phyloP scores from a whole-genome alignment of 2,888 invertebrate species.

The Eudasyphora cyanicolor region DNA sequence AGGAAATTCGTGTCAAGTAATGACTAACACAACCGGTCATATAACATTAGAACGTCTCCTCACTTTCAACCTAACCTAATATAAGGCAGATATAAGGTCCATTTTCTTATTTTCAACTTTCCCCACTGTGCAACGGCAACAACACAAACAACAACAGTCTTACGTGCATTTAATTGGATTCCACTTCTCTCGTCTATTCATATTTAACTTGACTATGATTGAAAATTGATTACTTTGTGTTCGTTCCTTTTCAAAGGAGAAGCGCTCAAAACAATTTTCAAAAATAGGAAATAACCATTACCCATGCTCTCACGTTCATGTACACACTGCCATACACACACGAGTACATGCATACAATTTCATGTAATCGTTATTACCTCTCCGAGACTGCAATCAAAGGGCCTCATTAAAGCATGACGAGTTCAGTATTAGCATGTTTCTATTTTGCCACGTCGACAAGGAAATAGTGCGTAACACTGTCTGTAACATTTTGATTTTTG shows the following conservation, averaged over 20 bases:
- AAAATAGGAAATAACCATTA: slow-evolving; percentile 35
- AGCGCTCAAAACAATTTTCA: slow-evolving; percentile 28
- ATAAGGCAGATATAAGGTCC: too few relatives aligned
- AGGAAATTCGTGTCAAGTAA: too few relatives aligned
- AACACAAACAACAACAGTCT: too few relatives aligned
- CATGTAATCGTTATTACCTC: background rate
- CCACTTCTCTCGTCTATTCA: slow-evolving; percentile 24
- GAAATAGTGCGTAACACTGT: background rate
- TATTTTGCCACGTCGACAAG: background rate
- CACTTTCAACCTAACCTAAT: too few relatives aligned
- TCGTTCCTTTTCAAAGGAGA: background rate
- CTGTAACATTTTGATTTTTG: slow-evolving; percentile 7
- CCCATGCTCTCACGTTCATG: background rate
- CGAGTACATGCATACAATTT: background rate
- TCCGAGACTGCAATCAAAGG: background rate
- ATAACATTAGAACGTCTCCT: too few relatives aligned
- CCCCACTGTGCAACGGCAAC: too few relatives aligned
- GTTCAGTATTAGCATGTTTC: slow-evolving; percentile 3
- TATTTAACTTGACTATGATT: slow-evolving; percentile 42
- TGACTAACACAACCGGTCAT: too few relatives aligned
- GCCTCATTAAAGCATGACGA: background rate
- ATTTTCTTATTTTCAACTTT: too few relatives aligned
- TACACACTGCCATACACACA: background rate
- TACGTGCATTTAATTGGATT: slow-evolving; percentile 50
- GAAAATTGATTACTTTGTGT: slow-evolving; percentile 43